Base-by-base conservation (phyloP, 2,113 vertebrate genomes). In the Bufo bufo region DNA sequence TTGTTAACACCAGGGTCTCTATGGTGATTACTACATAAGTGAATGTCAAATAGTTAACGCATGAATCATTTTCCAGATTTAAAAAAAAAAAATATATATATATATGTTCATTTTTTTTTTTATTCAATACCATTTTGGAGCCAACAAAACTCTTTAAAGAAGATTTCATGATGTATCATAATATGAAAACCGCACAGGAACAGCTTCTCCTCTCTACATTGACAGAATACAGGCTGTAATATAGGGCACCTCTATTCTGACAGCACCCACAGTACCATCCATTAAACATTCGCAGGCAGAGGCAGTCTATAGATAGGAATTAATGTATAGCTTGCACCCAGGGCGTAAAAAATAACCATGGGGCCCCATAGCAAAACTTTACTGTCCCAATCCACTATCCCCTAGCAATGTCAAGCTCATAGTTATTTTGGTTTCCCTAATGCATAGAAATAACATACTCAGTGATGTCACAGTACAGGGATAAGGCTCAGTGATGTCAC, bases 21-120 rank as follows among this genome's bases (percentile, higher is more conserved):
- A 81, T 81, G 79, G 79, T 19, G 56, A 81, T 19, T 61, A 17
- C 47, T 81, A 61, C 33, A 58, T 47, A 17, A 33, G 20, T 13
- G 19, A 43, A 58, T 2, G 33, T 58, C n/a, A 80, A 58, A 58
- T 58, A 45, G 56, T 81, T 81, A 81, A 6, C 79, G 47, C 10
- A 81, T 81, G 56, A 45, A 61, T 61, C 79, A 81, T 61, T 81
- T 81, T 61, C 33, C 79, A 61, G 56, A 59, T 80, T 58, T 80
- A 43, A 20, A 13, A 43, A 79, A 50, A n/a, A n/a, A n/a, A n/a
- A 33, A 33, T 33, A 33, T 33, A 33, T 33, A 33, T 33, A 33
- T 33, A 33, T 33, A 33, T 33, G 56, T 23, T 33, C n/a, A 2
- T 61, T 61, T 59, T 23, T 59, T 80, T 80, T 33, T 80, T 61